Evolutionary conservation across 1,140 invertebrate species (phyloP), one percentile per base, ranked within the genome.

Genomic region (Euwallacea similis): DNA sequence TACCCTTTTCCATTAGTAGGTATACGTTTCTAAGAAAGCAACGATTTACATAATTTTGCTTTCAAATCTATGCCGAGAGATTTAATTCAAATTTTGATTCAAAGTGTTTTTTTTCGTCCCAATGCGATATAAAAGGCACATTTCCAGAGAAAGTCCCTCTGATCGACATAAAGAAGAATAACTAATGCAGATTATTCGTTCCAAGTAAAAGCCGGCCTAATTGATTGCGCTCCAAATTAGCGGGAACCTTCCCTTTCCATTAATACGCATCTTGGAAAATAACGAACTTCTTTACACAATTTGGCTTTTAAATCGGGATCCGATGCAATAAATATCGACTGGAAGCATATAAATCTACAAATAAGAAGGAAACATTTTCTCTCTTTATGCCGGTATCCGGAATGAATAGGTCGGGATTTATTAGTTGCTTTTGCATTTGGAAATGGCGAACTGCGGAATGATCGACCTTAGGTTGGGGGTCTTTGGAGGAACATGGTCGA

Each of bases 341-440:
- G 41, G 56, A 60, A 68, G 66, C 56, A 33, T 68, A 60, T 59
- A 68, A 68, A 68, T 68, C 56, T 68, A 56, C 66, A 59, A 68
- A 68, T 68, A 68, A 68, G 66, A 68, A 60, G 56, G 66, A 59
- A 68, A 60, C 66, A 59, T 67, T 58, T 67, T 67, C 66, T 50
- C 64, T 44, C 58, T 68, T 68, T 68, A 68, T 68, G 66, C 55
- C 55, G 42, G 55, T 60, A 46, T 46, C 21, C 53, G 53, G 42
- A 55, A 15, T 68, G 66, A 68, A 68, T 68, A 50, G 55, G 44
- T 43, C 55, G 47, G 15, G 56, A 68, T 68, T 68, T 68, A 68
- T 68, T 68, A 60, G 66, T 60, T 60, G 56, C 66, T 68, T 33
- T 68, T 68, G 54, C 55, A 68, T 66, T 66, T 42, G 33, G 42